Conservation (phyloP, 2,888 invertebrate species). For the Euphydryas editha region DNA sequence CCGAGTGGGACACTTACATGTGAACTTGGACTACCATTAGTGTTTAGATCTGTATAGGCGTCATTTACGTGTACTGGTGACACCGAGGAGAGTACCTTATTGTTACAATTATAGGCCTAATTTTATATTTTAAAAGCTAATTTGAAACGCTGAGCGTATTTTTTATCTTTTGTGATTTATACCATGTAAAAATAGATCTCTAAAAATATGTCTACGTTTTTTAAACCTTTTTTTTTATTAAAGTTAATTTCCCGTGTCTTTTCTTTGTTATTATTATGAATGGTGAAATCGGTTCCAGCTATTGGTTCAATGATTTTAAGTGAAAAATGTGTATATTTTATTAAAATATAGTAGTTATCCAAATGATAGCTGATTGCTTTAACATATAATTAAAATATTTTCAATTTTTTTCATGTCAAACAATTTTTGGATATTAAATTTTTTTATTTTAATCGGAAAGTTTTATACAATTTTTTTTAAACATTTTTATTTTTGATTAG, state of each 20-base stretch:
- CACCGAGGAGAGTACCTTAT: conserved; percentile 47
- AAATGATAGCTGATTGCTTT: conserved; percentile 8
- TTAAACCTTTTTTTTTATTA: background rate
- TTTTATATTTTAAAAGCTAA: conserved; percentile 10
- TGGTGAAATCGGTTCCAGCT: background rate
- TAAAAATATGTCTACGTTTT: background rate
- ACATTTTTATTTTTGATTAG: background rate
- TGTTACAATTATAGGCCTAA: conserved; percentile 37
- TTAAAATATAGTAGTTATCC: conserved; percentile 7
- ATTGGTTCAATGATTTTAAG: conserved; percentile 19
- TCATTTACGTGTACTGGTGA: conserved; percentile 48
- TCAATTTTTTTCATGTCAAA: background rate
- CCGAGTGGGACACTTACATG: conserved; percentile 44
- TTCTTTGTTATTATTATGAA: background rate
- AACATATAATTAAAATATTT: background rate
- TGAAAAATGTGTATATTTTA: background rate
- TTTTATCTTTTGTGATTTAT: background rate
- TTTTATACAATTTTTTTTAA: background rate
- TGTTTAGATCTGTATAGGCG: conserved; percentile 53
- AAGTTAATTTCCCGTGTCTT: background rate
- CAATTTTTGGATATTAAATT: background rate
- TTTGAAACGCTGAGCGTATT: conserved; percentile 11
- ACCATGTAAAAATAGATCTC: background rate
- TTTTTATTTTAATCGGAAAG: background rate
- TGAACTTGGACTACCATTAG: conserved; percentile 51